A percentile compares a stretch with the other conserved stretches of the same genome.
These are phyloP conservation scores for Chloroclysta siterata DNA, from an alignment of 2,888 invertebrate genomes.

Conservation along the genomic window DNA sequence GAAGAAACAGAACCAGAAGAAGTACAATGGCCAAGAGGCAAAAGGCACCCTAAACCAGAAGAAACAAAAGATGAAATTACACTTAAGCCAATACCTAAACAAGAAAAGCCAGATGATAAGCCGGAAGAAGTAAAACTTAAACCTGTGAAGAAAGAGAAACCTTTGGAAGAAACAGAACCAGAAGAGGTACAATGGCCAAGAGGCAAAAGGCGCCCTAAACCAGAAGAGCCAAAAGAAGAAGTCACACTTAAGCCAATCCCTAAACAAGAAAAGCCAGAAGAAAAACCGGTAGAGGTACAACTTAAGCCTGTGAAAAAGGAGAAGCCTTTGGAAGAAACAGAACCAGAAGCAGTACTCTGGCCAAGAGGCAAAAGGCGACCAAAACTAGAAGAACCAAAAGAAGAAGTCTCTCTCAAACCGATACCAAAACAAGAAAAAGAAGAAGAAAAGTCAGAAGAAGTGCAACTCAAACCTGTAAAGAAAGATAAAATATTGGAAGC, in stretches of 20 bases:
- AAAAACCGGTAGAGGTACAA: slow-evolving; percentile 64
- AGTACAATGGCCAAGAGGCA: slow-evolving; percentile 9
- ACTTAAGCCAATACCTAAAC: slow-evolving; percentile 61
- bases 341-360: slow-evolving; percentile 6
- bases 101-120: slow-evolving; percentile 37
- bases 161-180: slow-evolving; percentile 60
- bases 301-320: slow-evolving; percentile 6
- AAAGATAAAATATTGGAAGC: slow-evolving; percentile 51
- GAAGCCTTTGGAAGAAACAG: slow-evolving; percentile 1
- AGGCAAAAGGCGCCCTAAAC: slow-evolving; percentile 14
- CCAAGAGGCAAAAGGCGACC: slow-evolving; percentile 17
- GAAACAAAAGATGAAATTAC: slow-evolving; percentile 22
- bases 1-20: too few species aligned
- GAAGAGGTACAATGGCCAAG: slow-evolving; percentile 44
- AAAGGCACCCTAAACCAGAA: slow-evolving; percentile 6
- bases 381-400: slow-evolving; percentile 14
- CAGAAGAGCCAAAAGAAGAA: slow-evolving; percentile 53
- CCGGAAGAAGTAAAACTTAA: slow-evolving; percentile 17
- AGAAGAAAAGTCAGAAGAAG: slow-evolving; percentile 46
- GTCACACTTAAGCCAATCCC: slow-evolving; percentile 49
- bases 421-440: slow-evolving; percentile 4
- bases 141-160: slow-evolving; percentile 40
- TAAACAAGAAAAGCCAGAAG: slow-evolving; percentile 42
- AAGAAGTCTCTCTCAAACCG: slow-evolving; percentile 17
- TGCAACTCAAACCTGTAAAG: slow-evolving; percentile 49